Percentiles rank a stretch among this genome's conserved stretches.
These are phyloP conservation scores for Bibio marci DNA, from an alignment of 2,888 invertebrate species.

Conservation along the genomic window DNA sequence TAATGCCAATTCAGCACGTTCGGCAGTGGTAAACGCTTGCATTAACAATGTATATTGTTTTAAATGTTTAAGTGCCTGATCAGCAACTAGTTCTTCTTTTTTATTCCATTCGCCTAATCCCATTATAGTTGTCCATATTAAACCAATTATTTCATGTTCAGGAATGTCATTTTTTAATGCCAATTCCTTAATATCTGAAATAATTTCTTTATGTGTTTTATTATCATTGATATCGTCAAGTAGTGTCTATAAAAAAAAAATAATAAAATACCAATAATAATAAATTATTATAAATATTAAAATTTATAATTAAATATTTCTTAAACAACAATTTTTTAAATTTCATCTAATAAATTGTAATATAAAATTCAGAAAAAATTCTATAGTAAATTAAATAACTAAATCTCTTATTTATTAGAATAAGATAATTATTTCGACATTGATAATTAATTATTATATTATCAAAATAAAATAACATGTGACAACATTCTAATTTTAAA, in stretches of 20 bases:
- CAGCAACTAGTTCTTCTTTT: conserved; percentile 90
- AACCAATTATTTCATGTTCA: conserved; percentile 76
- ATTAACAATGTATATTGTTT: conserved; percentile 75
- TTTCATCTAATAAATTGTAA: too few relatives aligned
- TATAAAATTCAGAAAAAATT: too few relatives aligned
- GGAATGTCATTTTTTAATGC: conserved; percentile 66
- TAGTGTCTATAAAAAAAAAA: conserved; percentile 37
- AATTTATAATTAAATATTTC: too few relatives aligned
- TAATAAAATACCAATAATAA: conserved; percentile 4
- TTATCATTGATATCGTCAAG: conserved; percentile 76
- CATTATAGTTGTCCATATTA: conserved; percentile 94
- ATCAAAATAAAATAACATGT: too few relatives aligned
- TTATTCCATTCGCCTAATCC: conserved; percentile 95
- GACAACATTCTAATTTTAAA: too few relatives aligned
- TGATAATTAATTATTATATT: too few relatives aligned
- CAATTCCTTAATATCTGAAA: conserved; percentile 72
- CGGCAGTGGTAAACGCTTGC: conserved; percentile 70
- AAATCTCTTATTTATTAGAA: too few relatives aligned
- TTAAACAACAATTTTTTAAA: too few relatives aligned
- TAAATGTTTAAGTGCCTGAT: conserved; percentile 83
- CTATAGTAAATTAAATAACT: too few relatives aligned
- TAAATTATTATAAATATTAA: background rate
- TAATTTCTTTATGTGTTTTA: conserved; percentile 70
- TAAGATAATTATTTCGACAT: too few relatives aligned
- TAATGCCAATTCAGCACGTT: conserved; percentile 74